A percentile compares a stretch with the other conserved stretches of the same genome.
Conservation (phyloP, 1,140 invertebrate genomes). For the Sarcophaga peregrina region DNA sequence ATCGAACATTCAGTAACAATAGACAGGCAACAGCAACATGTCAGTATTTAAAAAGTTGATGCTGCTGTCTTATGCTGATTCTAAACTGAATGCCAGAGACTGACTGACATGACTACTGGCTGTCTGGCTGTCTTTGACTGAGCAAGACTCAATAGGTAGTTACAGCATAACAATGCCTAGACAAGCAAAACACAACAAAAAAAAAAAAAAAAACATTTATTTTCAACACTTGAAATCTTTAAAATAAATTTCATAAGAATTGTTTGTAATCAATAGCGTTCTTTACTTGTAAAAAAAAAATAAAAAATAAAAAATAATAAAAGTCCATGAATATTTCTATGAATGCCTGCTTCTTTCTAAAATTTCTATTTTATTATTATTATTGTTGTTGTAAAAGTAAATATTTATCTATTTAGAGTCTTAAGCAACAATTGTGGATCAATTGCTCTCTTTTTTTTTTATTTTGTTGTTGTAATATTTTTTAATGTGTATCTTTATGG, state of each 20-base stretch:
- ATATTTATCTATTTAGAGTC: neutral
- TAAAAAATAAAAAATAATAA: too few species aligned
- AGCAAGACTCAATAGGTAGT: neutral
- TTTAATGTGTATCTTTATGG: too few species aligned
- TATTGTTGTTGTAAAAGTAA: neutral
- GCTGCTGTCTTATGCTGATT: neutral
- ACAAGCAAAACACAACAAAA: neutral
- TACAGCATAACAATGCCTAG: constrained; percentile 2
- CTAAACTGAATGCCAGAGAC: neutral
- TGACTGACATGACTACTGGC: neutral
- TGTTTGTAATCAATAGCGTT: neutral
- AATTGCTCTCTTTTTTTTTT: neutral
- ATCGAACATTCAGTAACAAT: too few species aligned
- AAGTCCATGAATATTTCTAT: neutral
- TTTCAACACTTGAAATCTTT: neutral
- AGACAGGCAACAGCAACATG: neutral
- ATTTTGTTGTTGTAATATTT: neutral
- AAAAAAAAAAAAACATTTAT: neutral
- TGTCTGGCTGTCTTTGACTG: neutral
- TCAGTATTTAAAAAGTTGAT: neutral
- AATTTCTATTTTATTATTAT: too few species aligned
- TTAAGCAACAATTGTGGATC: neutral
- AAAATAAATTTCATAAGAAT: constrained; percentile 5
- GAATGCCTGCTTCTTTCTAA: neutral
- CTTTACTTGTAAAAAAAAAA: neutral